A percentile compares a stretch with the other conserved stretches of the same genome.
phyloP scores from a whole-genome alignment of 2,888 invertebrate species.

The Osmoderma eremita region DNA sequence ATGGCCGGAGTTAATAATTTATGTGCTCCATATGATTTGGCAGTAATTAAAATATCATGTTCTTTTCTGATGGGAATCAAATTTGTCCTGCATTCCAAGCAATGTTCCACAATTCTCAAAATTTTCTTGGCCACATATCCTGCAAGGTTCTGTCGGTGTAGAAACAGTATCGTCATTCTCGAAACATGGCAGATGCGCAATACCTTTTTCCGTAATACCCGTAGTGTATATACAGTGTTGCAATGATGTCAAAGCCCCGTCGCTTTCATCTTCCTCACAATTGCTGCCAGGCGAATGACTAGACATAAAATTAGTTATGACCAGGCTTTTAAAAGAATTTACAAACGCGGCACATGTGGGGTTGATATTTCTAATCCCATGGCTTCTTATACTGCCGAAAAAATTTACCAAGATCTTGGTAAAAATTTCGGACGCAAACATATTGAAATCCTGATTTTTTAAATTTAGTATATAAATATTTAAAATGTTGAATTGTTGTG shows the following conservation, averaged over 20 bases:
- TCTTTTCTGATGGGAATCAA: not conserved
- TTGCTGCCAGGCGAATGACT: not conserved
- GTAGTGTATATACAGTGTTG: not conserved
- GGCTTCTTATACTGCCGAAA: not conserved
- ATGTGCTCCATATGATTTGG: too few species aligned
- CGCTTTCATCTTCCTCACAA: not conserved
- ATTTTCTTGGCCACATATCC: conserved; percentile 1
- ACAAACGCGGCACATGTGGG: not conserved
- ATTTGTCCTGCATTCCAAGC: not conserved
- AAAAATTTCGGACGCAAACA: not conserved
- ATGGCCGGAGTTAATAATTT: too few species aligned
- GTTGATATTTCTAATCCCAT: not conserved
- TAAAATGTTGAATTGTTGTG: too few species aligned
- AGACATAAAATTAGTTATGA: conserved; percentile 4
- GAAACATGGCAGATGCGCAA: not conserved
- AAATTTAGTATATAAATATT: not conserved
- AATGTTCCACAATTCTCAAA: not conserved
- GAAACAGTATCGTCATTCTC: not conserved
- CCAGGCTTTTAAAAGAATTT: too few species aligned
- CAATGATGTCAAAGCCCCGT: not conserved
- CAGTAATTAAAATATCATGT: too few species aligned
- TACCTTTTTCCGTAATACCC: not conserved
- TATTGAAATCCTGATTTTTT: not conserved
- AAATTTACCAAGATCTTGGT: conserved; percentile 6
- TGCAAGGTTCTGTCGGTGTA: not conserved